Evolutionary conservation across 2,797 vertebrate species (phyloP), one percentile per base, ranked within the genome.

Genomic region (Ctenochaetus hawaiiensis): DNA sequence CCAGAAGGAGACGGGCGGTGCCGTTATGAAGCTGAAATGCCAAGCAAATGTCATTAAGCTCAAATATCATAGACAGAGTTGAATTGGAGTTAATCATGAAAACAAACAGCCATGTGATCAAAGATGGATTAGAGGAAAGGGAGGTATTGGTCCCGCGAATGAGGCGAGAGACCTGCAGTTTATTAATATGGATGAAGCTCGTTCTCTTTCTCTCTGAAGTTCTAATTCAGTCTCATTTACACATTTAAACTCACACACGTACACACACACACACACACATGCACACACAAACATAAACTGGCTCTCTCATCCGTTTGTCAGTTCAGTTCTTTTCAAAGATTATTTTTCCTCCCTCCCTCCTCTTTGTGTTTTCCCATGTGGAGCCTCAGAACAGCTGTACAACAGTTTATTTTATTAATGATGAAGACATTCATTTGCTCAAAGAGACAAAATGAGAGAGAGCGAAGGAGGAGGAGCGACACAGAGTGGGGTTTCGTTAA

Each of bases 21-120:
- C 37, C 18, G 20, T 84, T 72, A 87, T 78, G 67, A 79, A 77
- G 77, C 30, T 47, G 44, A 87, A 90, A 88, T 89, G 83, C 68
- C 81, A 84, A 69, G 74, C 64, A 89, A 88, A 84, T 77, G 74
- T 85, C 84, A 84, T 53, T 22, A 81, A 71, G 77, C 75, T 60
- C 57, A 81, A 78, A 80, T 67, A 82, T 77, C 70, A 44, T 26
- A 26, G 26, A 26, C 80, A 80, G 39, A 74, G 61, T 62, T 73
- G 67, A 74, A 72, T 67, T 37, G 18, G 48, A 84, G 82, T 77
- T 75, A 73, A 84, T 81, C 82, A 61, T 82, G 53, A 77, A 87
- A 87, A 90, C 80, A 89, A 91, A 87, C 78, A 83, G 49, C 65
- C 45, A 43, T 44, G 63, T 86, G 81, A 87, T 82, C 56, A 60